These are phyloP conservation scores for Parazoanthus darwini DNA, from an alignment of 92 coral and sea anemone genomes.

Conservation along the genomic window DNA sequence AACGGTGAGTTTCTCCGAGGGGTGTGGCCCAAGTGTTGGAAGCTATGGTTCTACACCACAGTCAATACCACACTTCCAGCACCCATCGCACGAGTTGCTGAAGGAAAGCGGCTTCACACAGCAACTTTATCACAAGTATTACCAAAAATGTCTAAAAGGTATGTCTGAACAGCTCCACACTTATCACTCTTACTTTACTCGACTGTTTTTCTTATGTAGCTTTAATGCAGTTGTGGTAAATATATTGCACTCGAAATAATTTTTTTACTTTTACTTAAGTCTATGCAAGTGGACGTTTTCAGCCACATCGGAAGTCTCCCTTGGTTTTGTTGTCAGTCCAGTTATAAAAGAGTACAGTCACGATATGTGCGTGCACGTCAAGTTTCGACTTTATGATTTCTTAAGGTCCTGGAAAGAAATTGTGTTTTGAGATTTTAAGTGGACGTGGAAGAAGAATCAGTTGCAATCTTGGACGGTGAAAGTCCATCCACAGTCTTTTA, in stretches of 20 bases:
- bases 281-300: too few species aligned
- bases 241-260: too few species aligned
- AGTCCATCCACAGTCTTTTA: too few species aligned
- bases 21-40: constrained; percentile 57
- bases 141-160: constrained; percentile 93
- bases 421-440: too few species aligned
- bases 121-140: constrained; percentile 89
- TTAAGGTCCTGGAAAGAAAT: too few species aligned
- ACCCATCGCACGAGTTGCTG: constrained; percentile 93
- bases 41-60: constrained; percentile 95
- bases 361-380: too few species aligned
- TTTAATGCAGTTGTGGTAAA: not conserved
- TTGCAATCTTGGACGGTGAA: too few species aligned
- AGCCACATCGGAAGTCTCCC: not conserved
- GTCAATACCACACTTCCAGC: constrained; percentile 97
- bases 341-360: too few species aligned
- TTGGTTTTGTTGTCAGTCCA: not conserved
- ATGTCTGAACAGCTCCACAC: not conserved
- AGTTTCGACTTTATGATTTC: too few species aligned
- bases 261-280: too few species aligned
- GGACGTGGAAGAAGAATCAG: too few species aligned
- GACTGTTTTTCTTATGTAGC: not conserved
- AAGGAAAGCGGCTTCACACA: constrained; percentile 95
- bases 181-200: not conserved
- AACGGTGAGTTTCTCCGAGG: constrained; percentile 60